phyloP scores from a whole-genome alignment of 2,113 vertebrate species.

The Gasterosteus aculeatus region DNA sequence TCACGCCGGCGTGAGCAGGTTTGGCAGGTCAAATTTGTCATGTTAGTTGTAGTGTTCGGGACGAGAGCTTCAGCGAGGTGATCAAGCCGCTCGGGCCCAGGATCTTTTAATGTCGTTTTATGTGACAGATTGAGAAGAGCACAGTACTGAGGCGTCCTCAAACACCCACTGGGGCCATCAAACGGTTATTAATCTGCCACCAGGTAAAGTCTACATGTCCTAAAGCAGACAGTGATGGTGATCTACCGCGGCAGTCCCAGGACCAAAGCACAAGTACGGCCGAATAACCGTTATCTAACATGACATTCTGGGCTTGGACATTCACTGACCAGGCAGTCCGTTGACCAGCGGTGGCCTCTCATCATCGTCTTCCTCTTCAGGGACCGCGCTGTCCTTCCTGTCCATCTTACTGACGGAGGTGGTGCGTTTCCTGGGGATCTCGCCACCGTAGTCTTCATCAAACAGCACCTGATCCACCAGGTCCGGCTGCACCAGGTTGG shows the following conservation, averaged over 20 bases:
- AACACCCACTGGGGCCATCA: background rate
- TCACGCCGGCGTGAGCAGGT: too few species aligned
- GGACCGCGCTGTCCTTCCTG: slow-evolving; percentile 75
- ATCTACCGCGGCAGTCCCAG: slow-evolving; percentile 1
- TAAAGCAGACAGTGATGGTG: slow-evolving; percentile 7
- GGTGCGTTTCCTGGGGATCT: slow-evolving; percentile 74
- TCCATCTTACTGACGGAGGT: slow-evolving; percentile 79
- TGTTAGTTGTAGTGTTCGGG: background rate
- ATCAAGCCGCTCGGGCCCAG: background rate
- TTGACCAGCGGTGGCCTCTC: slow-evolving; percentile 76
- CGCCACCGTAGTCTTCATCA: slow-evolving; percentile 72
- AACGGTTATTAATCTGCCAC: slow-evolving; percentile 16
- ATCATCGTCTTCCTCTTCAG: slow-evolving; percentile 77
- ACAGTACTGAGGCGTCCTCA: background rate
- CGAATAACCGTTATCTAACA: slow-evolving; percentile 12
- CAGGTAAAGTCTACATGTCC: slow-evolving; percentile 5
- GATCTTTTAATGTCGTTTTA: background rate
- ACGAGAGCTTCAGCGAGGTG: background rate
- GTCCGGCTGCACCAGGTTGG: slow-evolving; percentile 78
- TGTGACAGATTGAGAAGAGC: background rate
- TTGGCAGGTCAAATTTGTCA: background rate
- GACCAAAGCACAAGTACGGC: slow-evolving; percentile 13
- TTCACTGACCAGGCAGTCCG: slow-evolving; percentile 73
- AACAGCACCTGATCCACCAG: slow-evolving; percentile 80
- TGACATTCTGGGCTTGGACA: slow-evolving; percentile 32